Conservation (phyloP, 2,113 vertebrate species). For the Gasterosteus nipponicus region DNA sequence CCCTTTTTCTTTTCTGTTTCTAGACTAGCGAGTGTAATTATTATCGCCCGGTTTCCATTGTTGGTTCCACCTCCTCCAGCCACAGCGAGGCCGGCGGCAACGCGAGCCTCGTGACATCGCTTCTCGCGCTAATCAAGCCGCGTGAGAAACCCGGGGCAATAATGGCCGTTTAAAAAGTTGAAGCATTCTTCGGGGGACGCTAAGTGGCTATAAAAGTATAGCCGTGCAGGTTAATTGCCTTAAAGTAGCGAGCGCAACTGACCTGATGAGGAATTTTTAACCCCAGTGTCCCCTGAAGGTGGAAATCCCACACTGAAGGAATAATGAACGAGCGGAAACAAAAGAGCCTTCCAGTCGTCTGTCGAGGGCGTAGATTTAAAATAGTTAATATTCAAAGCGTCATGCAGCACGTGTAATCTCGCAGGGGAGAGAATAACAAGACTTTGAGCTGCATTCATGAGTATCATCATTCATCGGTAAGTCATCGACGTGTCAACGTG, state of each 20-base stretch:
- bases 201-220: conserved; percentile 48
- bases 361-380: not conserved
- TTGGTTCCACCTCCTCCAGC: not conserved
- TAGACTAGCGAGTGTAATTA: conserved; percentile 4
- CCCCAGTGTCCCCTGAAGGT: not conserved
- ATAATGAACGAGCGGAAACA: not conserved
- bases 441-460: not conserved
- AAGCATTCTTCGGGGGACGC: conserved; percentile 12
- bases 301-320: not conserved
- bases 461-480: not conserved
- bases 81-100: not conserved
- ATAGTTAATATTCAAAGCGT: not conserved
- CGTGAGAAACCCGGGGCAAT: conserved; percentile 7
- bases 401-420: not conserved
- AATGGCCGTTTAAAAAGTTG: conserved; percentile 38
- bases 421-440: not conserved
- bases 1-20: not conserved
- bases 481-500: not conserved
- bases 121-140: conserved; percentile 22
- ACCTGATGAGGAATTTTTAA: conserved; percentile 14
- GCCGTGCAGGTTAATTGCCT: conserved; percentile 27
- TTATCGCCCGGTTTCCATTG: not conserved
- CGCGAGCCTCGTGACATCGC: conserved; percentile 11
- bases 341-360: not conserved
- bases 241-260: conserved; percentile 12